Base-by-base conservation (phyloP, 2,113 vertebrate genomes). In the Plecturocebus donacophilus region DNA sequence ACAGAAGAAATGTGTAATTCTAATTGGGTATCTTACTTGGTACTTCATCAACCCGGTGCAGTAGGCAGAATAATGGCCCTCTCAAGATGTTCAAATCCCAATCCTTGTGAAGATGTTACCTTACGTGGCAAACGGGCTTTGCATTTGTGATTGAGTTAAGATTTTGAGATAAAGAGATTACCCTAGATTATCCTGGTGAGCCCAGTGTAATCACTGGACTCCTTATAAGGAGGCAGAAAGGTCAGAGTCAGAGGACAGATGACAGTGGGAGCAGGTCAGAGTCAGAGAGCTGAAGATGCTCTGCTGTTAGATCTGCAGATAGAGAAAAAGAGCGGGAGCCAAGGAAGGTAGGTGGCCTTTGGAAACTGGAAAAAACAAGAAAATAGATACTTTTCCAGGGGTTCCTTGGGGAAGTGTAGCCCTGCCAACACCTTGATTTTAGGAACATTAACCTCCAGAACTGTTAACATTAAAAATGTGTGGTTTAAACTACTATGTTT, bases 1-100 rank as follows among this genome's bases (percentile, higher is more conserved):
- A 97, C 25, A 95, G 90, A 95, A 92, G 52, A 96, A 90, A 93
- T 47, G 40, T 90, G 75, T 75, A 54, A 90, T 77, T 90, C n/a
- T 83, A 91, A 94, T 93, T 90, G 82, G 32, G 25, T 75, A 64
- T 92, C 20, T 80, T 95, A 90, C 47, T 91, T 88, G 38, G 49
- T 82, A 90, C 90, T 94, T 92, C 40, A 94, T 75, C 85, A 76
- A 92, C 64, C 30, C 52, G 35, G 27, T 32, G 14, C n/a, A 20
- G 47, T 47, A 81, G 40, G 79, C 42, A 83, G n/a, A 93, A 85
- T 49, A 89, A 81, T 27, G 10, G 42, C 14, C n/a, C 58, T 80
- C 45, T n/a, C 56, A 56, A 89, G 32, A 80, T 76, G 79, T 75
- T 8, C 25, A 95, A 20, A 17, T 80, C 30, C 40, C 89, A 75